These are phyloP conservation scores for Mustela lutreola DNA, from an alignment of 2,113 vertebrate genomes.

Conservation along the genomic window DNA sequence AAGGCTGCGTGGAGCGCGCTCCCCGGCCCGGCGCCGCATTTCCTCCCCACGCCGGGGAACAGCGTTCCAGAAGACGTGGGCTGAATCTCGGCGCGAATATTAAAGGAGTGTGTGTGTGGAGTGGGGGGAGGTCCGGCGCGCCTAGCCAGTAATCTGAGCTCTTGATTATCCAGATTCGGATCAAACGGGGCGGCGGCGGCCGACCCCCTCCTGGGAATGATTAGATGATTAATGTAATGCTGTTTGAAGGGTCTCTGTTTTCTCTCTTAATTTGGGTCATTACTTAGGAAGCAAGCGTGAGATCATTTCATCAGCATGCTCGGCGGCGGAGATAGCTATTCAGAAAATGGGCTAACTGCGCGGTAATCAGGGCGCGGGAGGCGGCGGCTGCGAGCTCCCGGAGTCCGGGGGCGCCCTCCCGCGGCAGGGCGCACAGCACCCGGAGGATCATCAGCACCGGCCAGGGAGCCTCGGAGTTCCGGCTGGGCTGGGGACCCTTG, in stretches of 20 bases:
- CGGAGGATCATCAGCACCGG: rapidly evolving
- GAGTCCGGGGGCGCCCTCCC: slow-evolving; percentile 64
- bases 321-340: slow-evolving; percentile 82
- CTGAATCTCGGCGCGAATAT: slow-evolving; percentile 92
- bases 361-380: neutral
- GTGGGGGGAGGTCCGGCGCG: slow-evolving; percentile 76
- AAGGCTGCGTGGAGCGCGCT: slow-evolving; percentile 89
- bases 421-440: slow-evolving; percentile 40
- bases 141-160: slow-evolving; percentile 90
- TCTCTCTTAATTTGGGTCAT: slow-evolving; percentile 97
- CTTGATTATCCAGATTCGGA: slow-evolving; percentile 95
- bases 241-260: slow-evolving; percentile 95
- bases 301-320: slow-evolving; percentile 91
- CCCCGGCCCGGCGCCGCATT: slow-evolving; percentile 82
- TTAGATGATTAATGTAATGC: slow-evolving; percentile 96
- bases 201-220: slow-evolving; percentile 91
- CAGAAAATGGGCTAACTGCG: slow-evolving; percentile 86
- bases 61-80: slow-evolving; percentile 93
- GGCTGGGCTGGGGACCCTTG: neutral
- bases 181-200: slow-evolving; percentile 92
- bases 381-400: neutral
- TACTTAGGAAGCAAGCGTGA: slow-evolving; percentile 95
- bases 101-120: slow-evolving; percentile 88
- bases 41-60: slow-evolving; percentile 88
- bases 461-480: neutral